These are phyloP conservation scores for Callosobruchus maculatus DNA, from an alignment of 2,888 invertebrate genomes.

Conservation along the genomic window DNA sequence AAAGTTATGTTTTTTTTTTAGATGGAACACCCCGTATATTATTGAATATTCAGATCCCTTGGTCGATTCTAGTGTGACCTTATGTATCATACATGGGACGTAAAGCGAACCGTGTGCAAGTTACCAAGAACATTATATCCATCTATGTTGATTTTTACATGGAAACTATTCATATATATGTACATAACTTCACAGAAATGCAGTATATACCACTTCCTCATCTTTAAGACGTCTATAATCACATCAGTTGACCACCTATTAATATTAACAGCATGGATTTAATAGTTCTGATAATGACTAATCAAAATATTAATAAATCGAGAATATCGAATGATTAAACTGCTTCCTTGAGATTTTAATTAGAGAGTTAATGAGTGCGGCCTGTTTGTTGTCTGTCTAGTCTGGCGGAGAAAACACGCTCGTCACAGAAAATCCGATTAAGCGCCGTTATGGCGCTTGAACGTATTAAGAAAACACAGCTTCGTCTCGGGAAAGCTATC, in stretches of 20 bases:
- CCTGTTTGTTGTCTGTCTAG: constrained; percentile 21
- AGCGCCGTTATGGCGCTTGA: constrained; percentile 3
- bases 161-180: too few relatives aligned
- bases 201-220: not conserved
- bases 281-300: constrained; percentile 7
- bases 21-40: too few relatives aligned
- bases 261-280: not conserved
- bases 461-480: not conserved
- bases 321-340: constrained; percentile 16
- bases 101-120: too few relatives aligned
- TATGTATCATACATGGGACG: too few relatives aligned
- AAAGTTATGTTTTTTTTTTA: too few relatives aligned
- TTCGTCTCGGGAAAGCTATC: not conserved
- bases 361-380: constrained; percentile 30
- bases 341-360: constrained; percentile 23
- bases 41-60: too few relatives aligned
- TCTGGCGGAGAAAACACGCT: constrained; percentile 20
- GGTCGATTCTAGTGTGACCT: too few relatives aligned
- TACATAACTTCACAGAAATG: not conserved
- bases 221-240: not conserved
- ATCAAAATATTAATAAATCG: constrained; percentile 11
- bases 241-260: not conserved
- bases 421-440: constrained; percentile 36
- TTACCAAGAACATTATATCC: too few relatives aligned
- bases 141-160: too few relatives aligned